phyloP scores from a whole-genome alignment of 2,113 vertebrate species.

The Urocitellus parryii region DNA sequence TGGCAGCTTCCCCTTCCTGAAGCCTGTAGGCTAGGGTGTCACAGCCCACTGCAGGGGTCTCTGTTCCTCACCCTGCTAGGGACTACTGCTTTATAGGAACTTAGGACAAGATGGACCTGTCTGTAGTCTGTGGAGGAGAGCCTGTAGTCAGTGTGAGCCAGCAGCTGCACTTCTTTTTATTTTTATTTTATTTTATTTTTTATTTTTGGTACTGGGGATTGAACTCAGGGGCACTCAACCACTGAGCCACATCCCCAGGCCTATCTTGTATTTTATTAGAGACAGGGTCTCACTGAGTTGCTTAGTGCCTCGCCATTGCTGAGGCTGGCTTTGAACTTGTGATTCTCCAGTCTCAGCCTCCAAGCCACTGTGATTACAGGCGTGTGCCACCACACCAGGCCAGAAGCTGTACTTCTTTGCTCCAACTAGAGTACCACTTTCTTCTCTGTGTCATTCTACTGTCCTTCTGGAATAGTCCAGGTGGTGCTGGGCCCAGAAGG shows the following conservation, averaged over 20 bases:
- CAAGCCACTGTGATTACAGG: too few relatives aligned
- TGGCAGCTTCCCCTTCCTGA: slow-evolving; percentile 75
- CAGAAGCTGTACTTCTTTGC: not conserved
- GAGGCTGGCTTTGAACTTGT: too few relatives aligned
- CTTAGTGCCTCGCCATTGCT: too few relatives aligned
- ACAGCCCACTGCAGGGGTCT: slow-evolving; percentile 47
- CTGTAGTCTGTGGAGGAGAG: not conserved
- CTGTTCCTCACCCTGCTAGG: not conserved
- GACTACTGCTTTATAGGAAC: not conserved
- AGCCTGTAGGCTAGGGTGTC: not conserved
- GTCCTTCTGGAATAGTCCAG: not conserved
- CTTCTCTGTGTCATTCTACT: not conserved
- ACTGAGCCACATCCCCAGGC: too few relatives aligned
- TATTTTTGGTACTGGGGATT: too few relatives aligned
- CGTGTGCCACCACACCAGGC: not conserved
- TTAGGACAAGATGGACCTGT: not conserved
- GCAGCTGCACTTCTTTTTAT: not conserved
- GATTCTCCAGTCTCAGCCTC: too few relatives aligned
- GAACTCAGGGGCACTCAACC: too few relatives aligned
- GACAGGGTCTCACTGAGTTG: too few relatives aligned
- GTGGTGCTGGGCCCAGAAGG: not conserved
- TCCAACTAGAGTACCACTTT: not conserved
- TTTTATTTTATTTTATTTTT: too few relatives aligned
- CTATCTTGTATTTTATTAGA: too few relatives aligned
- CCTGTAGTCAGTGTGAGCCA: not conserved